Evolutionary conservation across 2,113 vertebrate genomes (phyloP), one percentile per base, ranked within the genome.

Genomic region (Nymphicus hollandicus): DNA sequence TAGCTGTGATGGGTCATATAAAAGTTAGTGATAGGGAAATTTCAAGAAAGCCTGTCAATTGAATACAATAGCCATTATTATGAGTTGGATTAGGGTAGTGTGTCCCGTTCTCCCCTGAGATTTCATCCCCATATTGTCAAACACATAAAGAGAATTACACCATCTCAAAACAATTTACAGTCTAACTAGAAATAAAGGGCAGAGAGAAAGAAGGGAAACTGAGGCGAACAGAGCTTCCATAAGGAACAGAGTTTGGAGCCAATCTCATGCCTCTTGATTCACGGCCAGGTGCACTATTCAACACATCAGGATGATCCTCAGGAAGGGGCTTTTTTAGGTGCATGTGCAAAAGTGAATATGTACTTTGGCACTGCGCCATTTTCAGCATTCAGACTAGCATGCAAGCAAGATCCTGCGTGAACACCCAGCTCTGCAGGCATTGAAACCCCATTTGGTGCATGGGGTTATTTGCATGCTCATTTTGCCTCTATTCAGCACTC

Each of bases 381-480:
- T 53, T 49, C 86, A 88, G 81, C 88, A 71, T 94, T 95, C 61
- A 92, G 24, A 73, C 55, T 55, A 64, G 83, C 72, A 44, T 86
- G 88, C 50, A 70, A 88, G 92, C 63, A 63, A 61, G 91, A 84
- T 84, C 53, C 72, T 88, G 81, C 17, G 81, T 44, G 88, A 91
- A 82, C 90, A 93, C 80, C 84, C 88, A 85, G 90, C 82, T 96
- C 95, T 92, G 95, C 65, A 65, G 88, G 83, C 92, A 78, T 53
- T 81, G 86, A 89, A 96, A 91, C 82, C 58, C 86, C 80, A 71
- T 44, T 88, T 84, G 86, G 83, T 95, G 77, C 95, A 89, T 43
- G 80, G 88, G 90, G 86, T 91, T 84, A 93, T 96, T 81, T 95
- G 88, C 86, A 92, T 95, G 95, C 86, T 96, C 92, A 81, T 92